Evolutionary conservation across 2,888 invertebrate genomes (phyloP).

Genomic region (Melangyna quadrimaculata): DNA sequence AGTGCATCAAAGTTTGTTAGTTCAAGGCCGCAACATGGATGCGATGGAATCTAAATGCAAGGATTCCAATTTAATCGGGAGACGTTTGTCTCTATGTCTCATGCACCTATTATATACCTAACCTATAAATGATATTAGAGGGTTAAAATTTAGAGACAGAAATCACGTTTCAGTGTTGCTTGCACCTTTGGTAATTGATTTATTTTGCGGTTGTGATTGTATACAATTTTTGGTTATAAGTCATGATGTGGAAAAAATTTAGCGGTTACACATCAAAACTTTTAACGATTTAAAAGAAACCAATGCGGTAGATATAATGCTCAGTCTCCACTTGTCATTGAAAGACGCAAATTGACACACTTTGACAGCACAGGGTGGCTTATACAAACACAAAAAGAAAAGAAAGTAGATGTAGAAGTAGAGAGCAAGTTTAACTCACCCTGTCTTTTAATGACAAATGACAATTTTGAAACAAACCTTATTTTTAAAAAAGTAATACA

Average conservation of each 20-base stretch:
- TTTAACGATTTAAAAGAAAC: not conserved
- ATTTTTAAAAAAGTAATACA: too few relatives aligned
- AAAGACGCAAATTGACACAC: too few relatives aligned
- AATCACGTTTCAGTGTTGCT: slow-evolving; percentile 51
- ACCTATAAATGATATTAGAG: slow-evolving; percentile 11
- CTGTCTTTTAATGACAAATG: too few relatives aligned
- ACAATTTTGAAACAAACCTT: too few relatives aligned
- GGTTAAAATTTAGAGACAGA: slow-evolving; percentile 25
- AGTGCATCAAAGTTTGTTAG: slow-evolving; percentile 59
- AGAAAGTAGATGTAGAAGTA: too few relatives aligned
- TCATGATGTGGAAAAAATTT: not conserved
- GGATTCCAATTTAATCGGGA: slow-evolving; percentile 21
- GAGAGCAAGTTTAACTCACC: too few relatives aligned
- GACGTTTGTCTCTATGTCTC: slow-evolving; percentile 32
- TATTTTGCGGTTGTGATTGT: slow-evolving; percentile 17
- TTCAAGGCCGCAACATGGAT: slow-evolving; percentile 12
- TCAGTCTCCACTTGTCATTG: too few relatives aligned
- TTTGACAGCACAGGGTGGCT: too few relatives aligned
- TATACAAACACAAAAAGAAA: too few relatives aligned
- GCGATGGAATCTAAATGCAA: slow-evolving; percentile 38
- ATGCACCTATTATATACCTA: slow-evolving; percentile 14
- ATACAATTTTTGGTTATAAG: not conserved
- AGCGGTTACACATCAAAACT: not conserved
- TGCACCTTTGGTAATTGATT: slow-evolving; percentile 37
- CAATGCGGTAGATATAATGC: too few relatives aligned